phyloP scores from a whole-genome alignment of 2,888 invertebrate genomes.

The Stenolophus ochropezus region DNA sequence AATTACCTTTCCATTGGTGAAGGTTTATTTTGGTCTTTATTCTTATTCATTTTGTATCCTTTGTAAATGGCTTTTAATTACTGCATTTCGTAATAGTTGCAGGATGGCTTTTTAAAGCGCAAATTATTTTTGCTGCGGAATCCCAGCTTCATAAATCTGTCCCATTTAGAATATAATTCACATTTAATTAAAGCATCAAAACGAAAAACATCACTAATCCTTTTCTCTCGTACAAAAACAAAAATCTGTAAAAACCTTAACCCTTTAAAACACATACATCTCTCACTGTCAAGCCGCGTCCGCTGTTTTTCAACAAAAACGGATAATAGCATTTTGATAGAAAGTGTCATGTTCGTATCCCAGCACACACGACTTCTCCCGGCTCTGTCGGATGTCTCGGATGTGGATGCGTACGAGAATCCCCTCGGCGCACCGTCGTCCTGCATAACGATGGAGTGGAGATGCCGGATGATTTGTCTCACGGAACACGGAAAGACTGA shows the following conservation, averaged over 20 bases:
- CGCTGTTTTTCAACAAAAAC: slow-evolving; percentile 36
- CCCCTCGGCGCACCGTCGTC: slow-evolving; percentile 5
- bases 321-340: slow-evolving; percentile 54
- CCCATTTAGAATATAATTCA: slow-evolving; percentile 16
- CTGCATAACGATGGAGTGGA: slow-evolving; percentile 21
- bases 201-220: slow-evolving; percentile 27
- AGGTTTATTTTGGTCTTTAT: too few species aligned
- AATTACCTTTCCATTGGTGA: too few species aligned
- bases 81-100: neutral
- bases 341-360: slow-evolving; percentile 44
- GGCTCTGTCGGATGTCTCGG: slow-evolving; percentile 12
- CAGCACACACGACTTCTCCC: slow-evolving; percentile 3
- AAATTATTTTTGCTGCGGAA: neutral
- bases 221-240: slow-evolving; percentile 1
- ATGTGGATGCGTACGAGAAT: neutral
- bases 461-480: slow-evolving; percentile 23
- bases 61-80: too few species aligned
- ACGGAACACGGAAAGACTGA: neutral
- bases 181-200: slow-evolving; percentile 32
- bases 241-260: slow-evolving; percentile 27
- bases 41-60: too few species aligned
- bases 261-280: slow-evolving; percentile 36
- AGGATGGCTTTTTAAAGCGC: neutral
- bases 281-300: slow-evolving; percentile 33
- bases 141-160: neutral